phyloP scores from a whole-genome alignment of 2,113 vertebrate species.

The Sander lucioperca region DNA sequence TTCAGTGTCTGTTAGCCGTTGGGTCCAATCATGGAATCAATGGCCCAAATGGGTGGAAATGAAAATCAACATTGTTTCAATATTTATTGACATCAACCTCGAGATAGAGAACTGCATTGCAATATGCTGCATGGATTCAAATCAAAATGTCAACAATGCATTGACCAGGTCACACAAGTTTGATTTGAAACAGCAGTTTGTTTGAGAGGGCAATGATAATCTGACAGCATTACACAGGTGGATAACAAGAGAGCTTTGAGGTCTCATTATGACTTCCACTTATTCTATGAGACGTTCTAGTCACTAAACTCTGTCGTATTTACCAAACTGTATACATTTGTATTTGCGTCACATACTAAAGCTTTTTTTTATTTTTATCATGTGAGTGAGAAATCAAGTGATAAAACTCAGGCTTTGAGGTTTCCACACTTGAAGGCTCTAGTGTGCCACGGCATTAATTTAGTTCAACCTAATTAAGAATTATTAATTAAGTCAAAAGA shows the following conservation, averaged over 20 bases:
- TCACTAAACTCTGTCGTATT: background rate
- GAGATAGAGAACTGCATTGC: slow-evolving; percentile 26
- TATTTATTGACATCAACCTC: slow-evolving; percentile 53
- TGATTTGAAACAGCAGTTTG: slow-evolving; percentile 15
- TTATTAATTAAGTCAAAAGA: slow-evolving; percentile 41
- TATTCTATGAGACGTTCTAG: background rate
- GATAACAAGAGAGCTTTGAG: background rate
- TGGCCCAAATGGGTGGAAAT: slow-evolving; percentile 68
- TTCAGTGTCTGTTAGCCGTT: slow-evolving; percentile 5
- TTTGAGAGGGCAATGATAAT: background rate
- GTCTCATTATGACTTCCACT: background rate
- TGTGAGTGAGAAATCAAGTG: background rate
- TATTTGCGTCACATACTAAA: background rate
- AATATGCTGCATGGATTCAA: slow-evolving; percentile 32
- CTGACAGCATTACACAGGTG: background rate
- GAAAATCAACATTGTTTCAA: slow-evolving; percentile 65
- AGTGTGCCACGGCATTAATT: slow-evolving; percentile 53
- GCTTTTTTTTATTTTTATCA: background rate
- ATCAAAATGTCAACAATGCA: slow-evolving; percentile 15
- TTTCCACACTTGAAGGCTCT: slow-evolving; percentile 47
- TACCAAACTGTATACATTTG: background rate
- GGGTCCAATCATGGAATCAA: slow-evolving; percentile 49
- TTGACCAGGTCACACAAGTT: background rate
- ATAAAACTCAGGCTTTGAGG: slow-evolving; percentile 25
- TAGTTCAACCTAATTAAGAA: slow-evolving; percentile 60